A percentile compares a stretch with the other conserved stretches of the same genome.
phyloP scores from a whole-genome alignment of 2,113 vertebrate species.

The Poeciliopsis retropinna region DNA sequence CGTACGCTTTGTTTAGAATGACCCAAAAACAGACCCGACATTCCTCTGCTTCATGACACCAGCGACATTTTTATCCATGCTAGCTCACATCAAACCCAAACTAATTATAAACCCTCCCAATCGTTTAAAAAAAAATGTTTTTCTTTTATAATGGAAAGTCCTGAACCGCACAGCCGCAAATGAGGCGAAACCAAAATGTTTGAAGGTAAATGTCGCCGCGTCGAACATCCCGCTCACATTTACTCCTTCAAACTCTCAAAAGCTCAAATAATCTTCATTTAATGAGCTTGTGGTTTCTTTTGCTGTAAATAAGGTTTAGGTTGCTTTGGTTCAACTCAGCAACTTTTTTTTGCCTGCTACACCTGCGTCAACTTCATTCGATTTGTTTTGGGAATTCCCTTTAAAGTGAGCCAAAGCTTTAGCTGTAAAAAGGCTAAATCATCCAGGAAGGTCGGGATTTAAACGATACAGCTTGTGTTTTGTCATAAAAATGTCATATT shows the following conservation, averaged over 20 bases:
- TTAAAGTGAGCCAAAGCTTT: not conserved
- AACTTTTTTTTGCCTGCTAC: not conserved
- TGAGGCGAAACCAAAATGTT: slow-evolving; percentile 12
- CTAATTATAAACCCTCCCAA: not conserved
- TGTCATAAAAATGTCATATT: not conserved
- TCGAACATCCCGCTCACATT: slow-evolving; percentile 25
- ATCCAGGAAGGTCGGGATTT: not conserved
- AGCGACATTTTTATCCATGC: not conserved
- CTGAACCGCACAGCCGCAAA: not conserved
- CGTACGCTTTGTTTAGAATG: slow-evolving; percentile 68
- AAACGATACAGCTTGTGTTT: not conserved
- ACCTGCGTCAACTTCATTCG: not conserved
- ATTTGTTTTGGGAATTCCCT: not conserved
- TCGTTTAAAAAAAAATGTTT: not conserved
- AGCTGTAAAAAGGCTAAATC: not conserved
- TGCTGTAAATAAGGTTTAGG: not conserved
- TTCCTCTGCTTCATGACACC: slow-evolving; percentile 32
- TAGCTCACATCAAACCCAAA: not conserved
- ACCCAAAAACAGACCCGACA: slow-evolving; percentile 66
- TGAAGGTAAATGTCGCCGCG: not conserved
- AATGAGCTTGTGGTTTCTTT: not conserved
- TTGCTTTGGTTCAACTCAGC: not conserved
- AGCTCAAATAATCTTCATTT: not conserved
- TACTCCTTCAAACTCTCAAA: not conserved
- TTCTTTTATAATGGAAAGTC: slow-evolving; percentile 3